phyloP scores from a whole-genome alignment of 2,888 invertebrate species.

The Ernsta delagoae region DNA sequence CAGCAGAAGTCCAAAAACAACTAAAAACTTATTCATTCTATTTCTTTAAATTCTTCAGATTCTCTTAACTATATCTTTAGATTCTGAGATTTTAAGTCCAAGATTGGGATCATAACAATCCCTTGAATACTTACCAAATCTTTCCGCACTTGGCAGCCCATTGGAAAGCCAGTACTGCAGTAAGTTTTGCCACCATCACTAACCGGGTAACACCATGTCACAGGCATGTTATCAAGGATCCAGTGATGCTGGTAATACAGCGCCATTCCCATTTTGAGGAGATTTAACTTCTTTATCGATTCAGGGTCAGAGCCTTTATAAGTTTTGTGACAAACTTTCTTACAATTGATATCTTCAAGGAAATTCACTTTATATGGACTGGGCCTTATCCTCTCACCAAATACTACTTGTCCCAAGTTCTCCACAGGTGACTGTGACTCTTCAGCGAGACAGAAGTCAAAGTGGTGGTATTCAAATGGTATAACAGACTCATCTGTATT shows the following conservation, averaged over 20 bases:
- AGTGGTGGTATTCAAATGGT: slow-evolving; percentile 99
- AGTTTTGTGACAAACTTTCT: slow-evolving; percentile 85
- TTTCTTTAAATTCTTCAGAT: no score
- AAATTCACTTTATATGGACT: slow-evolving; percentile 97
- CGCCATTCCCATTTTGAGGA: slow-evolving; percentile 95
- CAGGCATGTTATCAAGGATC: slow-evolving; percentile 99
- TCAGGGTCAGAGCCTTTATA: slow-evolving; percentile 88
- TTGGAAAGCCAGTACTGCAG: slow-evolving; percentile 98
- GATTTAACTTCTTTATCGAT: slow-evolving; percentile 89
- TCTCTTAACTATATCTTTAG: no score
- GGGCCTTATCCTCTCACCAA: slow-evolving; percentile 98
- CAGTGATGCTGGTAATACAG: slow-evolving; percentile 99
- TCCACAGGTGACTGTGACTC: slow-evolving; percentile 95
- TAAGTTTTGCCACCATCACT: slow-evolving; percentile 89
- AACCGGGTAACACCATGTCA: slow-evolving; percentile 97
- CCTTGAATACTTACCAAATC: slow-evolving; percentile 66
- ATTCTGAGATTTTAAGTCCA: no score
- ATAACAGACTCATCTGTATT: slow-evolving; percentile 99
- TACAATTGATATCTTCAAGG: slow-evolving; percentile 88
- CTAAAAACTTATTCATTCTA: no score
- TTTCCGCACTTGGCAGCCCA: slow-evolving; percentile 95
- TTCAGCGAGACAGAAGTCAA: slow-evolving; percentile 95
- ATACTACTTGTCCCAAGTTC: slow-evolving; percentile 99
- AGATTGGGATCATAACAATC: no score
- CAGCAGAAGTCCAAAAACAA: no score